Conservation (phyloP, 2,888 invertebrate species). For the Archips xylosteana region DNA sequence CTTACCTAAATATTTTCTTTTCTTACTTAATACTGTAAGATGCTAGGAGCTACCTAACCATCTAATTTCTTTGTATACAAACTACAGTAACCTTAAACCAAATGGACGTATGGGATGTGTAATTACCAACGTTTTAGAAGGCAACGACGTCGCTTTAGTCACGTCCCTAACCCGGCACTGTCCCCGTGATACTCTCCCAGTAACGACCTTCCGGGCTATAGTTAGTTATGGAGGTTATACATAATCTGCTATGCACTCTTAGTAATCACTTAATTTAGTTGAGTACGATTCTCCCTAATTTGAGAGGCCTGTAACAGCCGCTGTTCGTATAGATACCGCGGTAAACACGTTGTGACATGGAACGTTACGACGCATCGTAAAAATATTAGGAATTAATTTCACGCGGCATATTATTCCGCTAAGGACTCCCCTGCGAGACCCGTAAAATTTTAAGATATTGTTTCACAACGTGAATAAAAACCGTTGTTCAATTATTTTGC, state of each 20-base stretch:
- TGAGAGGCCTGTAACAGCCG: neutral
- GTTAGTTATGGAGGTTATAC: slow-evolving; percentile 28
- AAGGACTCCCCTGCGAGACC: slow-evolving; percentile 15
- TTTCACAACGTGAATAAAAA: slow-evolving; percentile 34
- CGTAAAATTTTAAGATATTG: slow-evolving; percentile 23
- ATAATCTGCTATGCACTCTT: slow-evolving; percentile 39
- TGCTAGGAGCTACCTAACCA: neutral
- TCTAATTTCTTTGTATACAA: slow-evolving; percentile 11
- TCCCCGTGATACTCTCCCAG: slow-evolving; percentile 19
- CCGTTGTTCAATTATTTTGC: slow-evolving; percentile 41
- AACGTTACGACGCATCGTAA: slow-evolving; percentile 32
- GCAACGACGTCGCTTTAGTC: slow-evolving; percentile 14
- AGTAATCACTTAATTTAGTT: slow-evolving; percentile 39
- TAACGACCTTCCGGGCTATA: slow-evolving; percentile 30
- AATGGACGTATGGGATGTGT: slow-evolving; percentile 13
- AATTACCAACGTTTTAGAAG: slow-evolving; percentile 16
- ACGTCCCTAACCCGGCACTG: slow-evolving; percentile 22
- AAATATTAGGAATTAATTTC: slow-evolving; percentile 39
- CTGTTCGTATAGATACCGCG: neutral
- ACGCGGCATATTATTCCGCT: slow-evolving; percentile 18
- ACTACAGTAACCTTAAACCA: neutral
- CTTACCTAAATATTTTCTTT: no score
- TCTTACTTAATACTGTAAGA: neutral
- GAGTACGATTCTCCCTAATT: slow-evolving; percentile 35
- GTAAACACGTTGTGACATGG: slow-evolving; percentile 17